Conservation (phyloP, 2,113 vertebrate genomes). For the Lophius piscatorius region DNA sequence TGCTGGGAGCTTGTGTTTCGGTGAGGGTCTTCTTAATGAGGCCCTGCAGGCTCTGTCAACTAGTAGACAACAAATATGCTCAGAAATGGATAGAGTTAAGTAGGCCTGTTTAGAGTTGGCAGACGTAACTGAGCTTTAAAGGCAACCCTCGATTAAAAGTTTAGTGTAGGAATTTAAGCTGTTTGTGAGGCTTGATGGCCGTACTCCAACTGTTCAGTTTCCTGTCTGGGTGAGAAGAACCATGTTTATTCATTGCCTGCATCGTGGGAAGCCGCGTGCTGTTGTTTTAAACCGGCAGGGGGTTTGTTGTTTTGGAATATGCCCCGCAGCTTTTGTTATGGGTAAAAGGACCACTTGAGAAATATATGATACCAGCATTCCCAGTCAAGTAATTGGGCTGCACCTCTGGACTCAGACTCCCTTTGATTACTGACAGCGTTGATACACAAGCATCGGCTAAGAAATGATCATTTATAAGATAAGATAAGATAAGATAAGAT, state of each 20-base stretch:
- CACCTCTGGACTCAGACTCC: neutral
- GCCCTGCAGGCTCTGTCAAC: slow-evolving; percentile 36
- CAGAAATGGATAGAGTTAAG: slow-evolving; percentile 16
- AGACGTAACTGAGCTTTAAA: neutral
- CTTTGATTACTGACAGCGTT: too few species aligned
- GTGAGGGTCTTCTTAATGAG: slow-evolving; percentile 35
- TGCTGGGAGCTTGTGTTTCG: slow-evolving; percentile 55
- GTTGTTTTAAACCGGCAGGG: slow-evolving; percentile 39
- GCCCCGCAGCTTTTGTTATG: slow-evolving; percentile 44
- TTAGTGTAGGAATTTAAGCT: neutral
- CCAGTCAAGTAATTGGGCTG: slow-evolving; percentile 28
- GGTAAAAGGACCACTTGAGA: slow-evolving; percentile 36
- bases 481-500: too few species aligned
- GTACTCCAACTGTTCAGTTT: slow-evolving; percentile 14
- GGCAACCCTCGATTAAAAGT: neutral
- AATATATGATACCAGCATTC: slow-evolving; percentile 8
- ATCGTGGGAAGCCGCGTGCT: slow-evolving; percentile 26
- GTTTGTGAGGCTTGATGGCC: slow-evolving; percentile 11
- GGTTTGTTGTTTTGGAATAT: slow-evolving; percentile 31
- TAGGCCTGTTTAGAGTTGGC: neutral
- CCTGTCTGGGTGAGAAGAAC: slow-evolving; percentile 23
- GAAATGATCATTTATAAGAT: neutral
- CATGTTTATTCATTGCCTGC: slow-evolving; percentile 33
- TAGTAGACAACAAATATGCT: slow-evolving; percentile 37
- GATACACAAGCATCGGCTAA: slow-evolving; percentile 8